Base-by-base conservation (phyloP, 1,140 invertebrate genomes). In the Procambarus virginalis region DNA sequence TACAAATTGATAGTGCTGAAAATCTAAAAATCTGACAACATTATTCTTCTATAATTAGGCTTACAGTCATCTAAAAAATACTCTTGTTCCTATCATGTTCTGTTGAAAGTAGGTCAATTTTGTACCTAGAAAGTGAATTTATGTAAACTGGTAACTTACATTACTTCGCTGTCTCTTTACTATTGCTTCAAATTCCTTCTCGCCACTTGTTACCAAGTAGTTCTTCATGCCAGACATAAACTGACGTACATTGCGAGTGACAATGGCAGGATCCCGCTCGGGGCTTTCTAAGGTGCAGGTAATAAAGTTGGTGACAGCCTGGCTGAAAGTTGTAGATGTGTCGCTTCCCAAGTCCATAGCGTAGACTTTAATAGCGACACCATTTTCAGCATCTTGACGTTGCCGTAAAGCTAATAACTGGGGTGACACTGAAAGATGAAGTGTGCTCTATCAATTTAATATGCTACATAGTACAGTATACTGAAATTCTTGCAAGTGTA, bases 181-280 rank as follows among this genome's bases (percentile, higher is more conserved):
- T 93, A 98, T 96, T 91, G 96, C 96, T 92, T 98, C 97, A 93
- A 99, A 97, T 92, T 98, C 96, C 91, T 97, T 96, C 93, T 99
- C 98, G 2, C 98, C 98, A 93, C 98, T 97, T 93, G 99, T 99
- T 5, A 99, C 97, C 55, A 99, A 94, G 94, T 99, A 99, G 93
- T 99, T 99, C 93, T 99, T 99, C 96, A 99, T 99, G 73, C 98
- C 98, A 22, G 97, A 98, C 97, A 99, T 98, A 93, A 99, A 99
- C 94, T 99, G 98, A 2, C 98, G 96, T 94, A 98, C 98, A 93
- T 98, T 98, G 90, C 97, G 95, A 96, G 98, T 98, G 17, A 98
- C 97, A 70, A 97, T 95, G 93, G 97, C 96, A 8, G 98, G 97
- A 93, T 97, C 97, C 3, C 95, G 96, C 93, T 99, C 98, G 77